Evolutionary conservation across 2,797 vertebrate species (phyloP).

Genomic region (Chiloscyllium punctatum): DNA sequence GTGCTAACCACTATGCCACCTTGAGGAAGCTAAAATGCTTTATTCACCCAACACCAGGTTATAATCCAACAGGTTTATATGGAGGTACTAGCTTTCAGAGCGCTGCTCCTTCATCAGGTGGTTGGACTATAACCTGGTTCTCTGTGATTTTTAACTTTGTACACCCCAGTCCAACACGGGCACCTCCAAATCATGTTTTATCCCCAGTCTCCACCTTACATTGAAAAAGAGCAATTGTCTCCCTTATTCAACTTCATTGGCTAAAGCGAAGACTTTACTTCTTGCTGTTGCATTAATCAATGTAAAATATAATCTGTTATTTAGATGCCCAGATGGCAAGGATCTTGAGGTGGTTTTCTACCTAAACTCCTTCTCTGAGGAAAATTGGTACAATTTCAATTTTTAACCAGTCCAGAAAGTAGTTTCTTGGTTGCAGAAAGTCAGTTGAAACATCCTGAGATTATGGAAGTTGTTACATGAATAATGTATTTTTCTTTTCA

Average conservation of each 20-base stretch:
- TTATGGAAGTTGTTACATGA: neutral
- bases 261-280: neutral
- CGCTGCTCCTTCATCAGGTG: too few relatives aligned
- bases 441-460: neutral
- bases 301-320: neutral
- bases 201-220: too few relatives aligned
- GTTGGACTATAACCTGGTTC: too few relatives aligned
- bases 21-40: too few relatives aligned
- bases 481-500: neutral
- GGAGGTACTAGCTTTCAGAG: too few relatives aligned
- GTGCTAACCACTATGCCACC: too few relatives aligned
- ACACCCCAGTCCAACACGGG: too few relatives aligned
- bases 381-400: neutral
- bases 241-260: neutral
- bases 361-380: neutral
- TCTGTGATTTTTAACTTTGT: too few relatives aligned
- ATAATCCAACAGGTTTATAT: too few relatives aligned
- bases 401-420: neutral
- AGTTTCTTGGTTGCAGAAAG: neutral
- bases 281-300: neutral
- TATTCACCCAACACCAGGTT: too few relatives aligned
- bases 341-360: neutral
- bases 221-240: neutral
- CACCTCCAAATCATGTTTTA: too few relatives aligned
- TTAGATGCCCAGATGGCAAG: neutral